These are phyloP conservation scores for Rhagium mordax DNA, from an alignment of 2,888 invertebrate genomes.

Conservation along the genomic window DNA sequence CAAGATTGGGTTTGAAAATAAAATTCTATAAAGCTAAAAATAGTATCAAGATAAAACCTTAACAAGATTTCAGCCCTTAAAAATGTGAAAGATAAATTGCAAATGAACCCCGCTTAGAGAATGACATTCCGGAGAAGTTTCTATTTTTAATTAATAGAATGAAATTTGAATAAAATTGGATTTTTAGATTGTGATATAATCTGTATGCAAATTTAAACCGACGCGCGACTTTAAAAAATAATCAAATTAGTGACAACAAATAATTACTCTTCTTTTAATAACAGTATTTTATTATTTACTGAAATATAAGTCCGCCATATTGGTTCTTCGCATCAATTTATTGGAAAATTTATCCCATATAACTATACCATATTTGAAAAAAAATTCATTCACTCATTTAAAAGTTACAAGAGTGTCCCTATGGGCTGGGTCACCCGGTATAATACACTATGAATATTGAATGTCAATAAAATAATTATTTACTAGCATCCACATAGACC, in stretches of 20 bases:
- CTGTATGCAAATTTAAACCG: slow-evolving; percentile 1
- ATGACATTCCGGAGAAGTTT: background rate
- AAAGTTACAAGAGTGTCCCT: too few relatives aligned
- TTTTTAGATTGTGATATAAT: slow-evolving; percentile 7
- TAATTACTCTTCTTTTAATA: background rate
- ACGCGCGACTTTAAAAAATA: background rate
- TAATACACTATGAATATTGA: too few relatives aligned
- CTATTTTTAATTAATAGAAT: slow-evolving; percentile 4
- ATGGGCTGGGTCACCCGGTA: too few relatives aligned
- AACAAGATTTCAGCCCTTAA: slow-evolving; percentile 9
- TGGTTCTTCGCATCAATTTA: too few relatives aligned
- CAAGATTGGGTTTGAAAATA: background rate
- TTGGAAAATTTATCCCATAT: too few relatives aligned
- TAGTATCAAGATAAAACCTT: slow-evolving; percentile 13
- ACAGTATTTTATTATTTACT: too few relatives aligned
- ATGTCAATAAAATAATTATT: too few relatives aligned
- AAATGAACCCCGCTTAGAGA: slow-evolving; percentile 6
- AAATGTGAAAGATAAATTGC: slow-evolving; percentile 19
- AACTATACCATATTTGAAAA: too few relatives aligned
- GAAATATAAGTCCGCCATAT: too few relatives aligned
- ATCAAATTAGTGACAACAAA: background rate
- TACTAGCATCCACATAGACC: too few relatives aligned
- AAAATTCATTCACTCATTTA: too few relatives aligned
- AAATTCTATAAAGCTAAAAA: slow-evolving; percentile 22
- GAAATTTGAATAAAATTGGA: slow-evolving; percentile 13